Evolutionary conservation across 2,797 vertebrate species (phyloP).

Genomic region (Choloepus didactylus): DNA sequence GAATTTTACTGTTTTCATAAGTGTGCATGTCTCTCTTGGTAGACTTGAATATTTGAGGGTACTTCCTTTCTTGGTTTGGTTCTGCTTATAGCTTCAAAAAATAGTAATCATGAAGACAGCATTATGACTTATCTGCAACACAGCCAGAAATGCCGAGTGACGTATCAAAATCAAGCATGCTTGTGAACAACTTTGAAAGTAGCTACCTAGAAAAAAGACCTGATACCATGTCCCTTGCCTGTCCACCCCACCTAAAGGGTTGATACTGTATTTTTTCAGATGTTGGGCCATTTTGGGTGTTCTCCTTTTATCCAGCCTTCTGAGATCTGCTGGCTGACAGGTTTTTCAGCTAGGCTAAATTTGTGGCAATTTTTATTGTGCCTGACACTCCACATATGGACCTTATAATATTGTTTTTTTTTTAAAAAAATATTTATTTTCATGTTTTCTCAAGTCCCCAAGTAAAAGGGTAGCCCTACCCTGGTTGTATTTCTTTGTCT

Average conservation of each 20-base stretch:
- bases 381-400: background rate
- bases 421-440: background rate
- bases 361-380: background rate
- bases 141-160: background rate
- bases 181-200: background rate
- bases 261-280: background rate
- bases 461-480: background rate
- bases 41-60: background rate
- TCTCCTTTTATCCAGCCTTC: background rate
- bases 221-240: fast-evolving
- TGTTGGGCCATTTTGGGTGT: background rate
- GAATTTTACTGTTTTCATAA: constrained; percentile 9
- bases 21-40: background rate
- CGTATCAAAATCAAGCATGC: background rate
- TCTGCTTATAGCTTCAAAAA: background rate
- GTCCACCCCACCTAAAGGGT: background rate
- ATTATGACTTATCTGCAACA: background rate
- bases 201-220: background rate
- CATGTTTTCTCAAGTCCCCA: background rate
- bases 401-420: background rate
- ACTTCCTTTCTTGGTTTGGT: background rate
- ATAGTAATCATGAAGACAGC: background rate
- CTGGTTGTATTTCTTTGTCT: too few species aligned
- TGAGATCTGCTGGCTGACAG: background rate
- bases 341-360: background rate